Conservation (phyloP, 1,140 invertebrate genomes). For the Bathynomus jamesi region DNA sequence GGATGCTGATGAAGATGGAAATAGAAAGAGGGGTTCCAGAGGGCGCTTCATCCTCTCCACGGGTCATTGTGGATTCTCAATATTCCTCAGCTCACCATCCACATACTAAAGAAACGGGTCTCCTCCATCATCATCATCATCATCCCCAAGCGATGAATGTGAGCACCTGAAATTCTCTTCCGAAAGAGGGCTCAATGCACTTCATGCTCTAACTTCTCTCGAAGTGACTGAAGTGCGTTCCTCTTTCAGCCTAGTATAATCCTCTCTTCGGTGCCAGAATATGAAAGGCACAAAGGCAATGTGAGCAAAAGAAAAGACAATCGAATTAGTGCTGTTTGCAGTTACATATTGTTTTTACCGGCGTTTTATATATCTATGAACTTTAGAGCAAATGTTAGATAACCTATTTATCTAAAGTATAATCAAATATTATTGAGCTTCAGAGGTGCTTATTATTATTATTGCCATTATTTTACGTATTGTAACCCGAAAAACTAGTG, state of each 20-base stretch:
- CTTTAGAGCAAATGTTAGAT: too few species aligned
- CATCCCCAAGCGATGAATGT: background rate
- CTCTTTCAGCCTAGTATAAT: background rate
- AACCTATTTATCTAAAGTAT: too few species aligned
- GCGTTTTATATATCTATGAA: too few species aligned
- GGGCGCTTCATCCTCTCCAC: constrained; percentile 33
- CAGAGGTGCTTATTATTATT: too few species aligned
- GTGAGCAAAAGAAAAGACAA: background rate
- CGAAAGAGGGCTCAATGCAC: background rate
- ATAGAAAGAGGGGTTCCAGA: constrained; percentile 28
- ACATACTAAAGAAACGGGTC: background rate
- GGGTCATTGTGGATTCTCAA: constrained; percentile 27
- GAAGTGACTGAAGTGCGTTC: background rate
- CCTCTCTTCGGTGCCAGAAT: background rate
- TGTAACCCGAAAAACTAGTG: too few species aligned
- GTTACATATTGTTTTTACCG: too few species aligned
- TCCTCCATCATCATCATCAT: background rate
- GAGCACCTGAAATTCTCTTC: background rate
- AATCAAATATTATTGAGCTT: too few species aligned
- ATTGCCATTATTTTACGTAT: too few species aligned
- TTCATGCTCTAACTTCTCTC: background rate
- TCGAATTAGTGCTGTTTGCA: too few species aligned
- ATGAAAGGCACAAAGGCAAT: background rate
- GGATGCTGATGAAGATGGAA: constrained; percentile 22
- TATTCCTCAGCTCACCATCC: constrained; percentile 17